Evolutionary conservation across 2,113 vertebrate genomes (phyloP).

Genomic region (Delphinapterus leucas): DNA sequence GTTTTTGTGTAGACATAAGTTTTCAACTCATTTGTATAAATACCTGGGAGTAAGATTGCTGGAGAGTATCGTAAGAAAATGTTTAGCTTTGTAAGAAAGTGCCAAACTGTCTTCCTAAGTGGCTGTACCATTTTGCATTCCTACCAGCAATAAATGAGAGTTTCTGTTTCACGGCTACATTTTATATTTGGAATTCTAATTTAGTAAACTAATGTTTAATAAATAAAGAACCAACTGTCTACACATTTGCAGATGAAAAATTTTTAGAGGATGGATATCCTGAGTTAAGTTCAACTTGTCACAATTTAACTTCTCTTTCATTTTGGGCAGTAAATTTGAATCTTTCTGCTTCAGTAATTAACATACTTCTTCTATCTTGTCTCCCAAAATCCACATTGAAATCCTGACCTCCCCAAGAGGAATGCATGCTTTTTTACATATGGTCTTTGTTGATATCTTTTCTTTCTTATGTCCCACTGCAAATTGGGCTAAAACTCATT

Average conservation of each 20-base stretch:
- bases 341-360: not conserved
- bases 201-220: not conserved
- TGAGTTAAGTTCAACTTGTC: not conserved
- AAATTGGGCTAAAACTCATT: not conserved
- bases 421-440: not conserved
- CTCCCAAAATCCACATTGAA: not conserved
- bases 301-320: not conserved
- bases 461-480: not conserved
- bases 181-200: not conserved
- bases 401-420: not conserved
- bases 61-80: not conserved
- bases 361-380: not conserved
- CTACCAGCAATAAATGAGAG: not conserved
- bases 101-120: not conserved
- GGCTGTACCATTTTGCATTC: not conserved
- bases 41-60: not conserved
- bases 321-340: not conserved
- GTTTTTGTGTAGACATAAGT: not conserved
- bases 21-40: not conserved
- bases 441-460: not conserved
- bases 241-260: not conserved
- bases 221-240: not conserved
- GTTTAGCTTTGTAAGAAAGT: not conserved
- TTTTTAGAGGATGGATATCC: not conserved
- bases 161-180: not conserved